Evolutionary conservation across 2,888 invertebrate species (phyloP), one percentile per base, ranked within the genome.

Genomic region (Thera britannica): DNA sequence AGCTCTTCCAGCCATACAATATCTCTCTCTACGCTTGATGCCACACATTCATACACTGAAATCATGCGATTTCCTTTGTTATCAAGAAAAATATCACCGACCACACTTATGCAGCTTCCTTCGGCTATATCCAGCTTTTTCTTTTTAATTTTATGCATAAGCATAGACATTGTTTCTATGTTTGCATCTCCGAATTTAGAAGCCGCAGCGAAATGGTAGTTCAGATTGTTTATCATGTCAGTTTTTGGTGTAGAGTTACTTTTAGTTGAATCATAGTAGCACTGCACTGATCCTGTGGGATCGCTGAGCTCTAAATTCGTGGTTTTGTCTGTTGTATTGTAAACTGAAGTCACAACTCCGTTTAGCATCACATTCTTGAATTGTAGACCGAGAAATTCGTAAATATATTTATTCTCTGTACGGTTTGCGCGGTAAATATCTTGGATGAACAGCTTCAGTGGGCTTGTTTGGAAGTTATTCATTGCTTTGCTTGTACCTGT

Each of bases 361-460:
- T 93, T 90, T 64, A 93, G 80, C 87, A 88, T 90, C 8, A 92
- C 74, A 68, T 93, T 93, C 79, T 93, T 93, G 74, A 93, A 92
- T 62, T 80, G 84, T 9, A 86, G 56, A 0, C 85, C 86, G 60
- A 92, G 92, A 12, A 92, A 73, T 76, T 91, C 88, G 72, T 91
- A 92, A 46, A 88, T 79, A 69, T 92, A 93, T 77, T 87, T 90
- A 75, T 88, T 88, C 71, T 85, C 80, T 9, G 79, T 44, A n/a
- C 62, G 59, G 9, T 81, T 83, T 11, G 92, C 92, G 72, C 93
- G 90, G 76, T 83, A 92, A 64, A 92, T 83, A 68, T 93, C 93
- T 83, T 93, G 93, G 52, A 93, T 86, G 76, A 89, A 92, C 2
- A 93, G 62, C 76, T 93, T 93, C 34, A 93, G 11, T 0, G 92